These are phyloP conservation scores for Leptinotarsa texana DNA, from an alignment of 1,140 invertebrate species.

Conservation along the genomic window DNA sequence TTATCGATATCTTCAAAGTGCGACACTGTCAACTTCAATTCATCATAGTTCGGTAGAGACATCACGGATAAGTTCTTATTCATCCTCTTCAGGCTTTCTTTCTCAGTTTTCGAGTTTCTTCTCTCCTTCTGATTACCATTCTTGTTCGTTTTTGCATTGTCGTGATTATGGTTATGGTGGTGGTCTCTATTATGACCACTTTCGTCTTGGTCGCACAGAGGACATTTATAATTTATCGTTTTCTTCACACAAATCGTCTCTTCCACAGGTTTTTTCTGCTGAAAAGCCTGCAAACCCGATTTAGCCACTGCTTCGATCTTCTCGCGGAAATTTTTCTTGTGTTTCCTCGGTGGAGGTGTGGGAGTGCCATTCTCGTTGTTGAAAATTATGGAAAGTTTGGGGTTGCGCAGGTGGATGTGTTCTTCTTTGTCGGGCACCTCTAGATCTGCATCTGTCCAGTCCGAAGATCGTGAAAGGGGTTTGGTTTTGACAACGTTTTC, in stretches of 20 bases:
- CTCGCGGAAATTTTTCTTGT: constrained; percentile 41
- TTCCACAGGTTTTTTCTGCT: constrained; percentile 43
- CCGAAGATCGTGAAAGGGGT: constrained; percentile 54
- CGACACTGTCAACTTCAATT: constrained; percentile 53
- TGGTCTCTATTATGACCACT: constrained; percentile 44
- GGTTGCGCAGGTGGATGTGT: constrained; percentile 50
- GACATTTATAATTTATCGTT: constrained; percentile 49
- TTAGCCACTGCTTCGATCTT: constrained; percentile 50
- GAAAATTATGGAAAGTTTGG: constrained; percentile 54
- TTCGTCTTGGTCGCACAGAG: constrained; percentile 43
- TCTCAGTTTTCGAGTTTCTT: constrained; percentile 2
- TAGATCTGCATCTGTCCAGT: constrained; percentile 62
- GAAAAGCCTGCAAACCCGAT: constrained; percentile 48
- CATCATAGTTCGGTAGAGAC: constrained; percentile 61
- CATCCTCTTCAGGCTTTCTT: constrained; percentile 34
- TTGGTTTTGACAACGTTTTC: constrained; percentile 40
- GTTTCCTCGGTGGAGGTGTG: constrained; percentile 50
- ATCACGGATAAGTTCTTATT: constrained; percentile 54
- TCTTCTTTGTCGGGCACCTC: constrained; percentile 56
- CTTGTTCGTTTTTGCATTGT: constrained; percentile 30
- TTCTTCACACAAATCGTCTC: constrained; percentile 51
- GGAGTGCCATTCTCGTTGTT: constrained; percentile 52
- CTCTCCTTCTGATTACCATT: constrained; percentile 29
- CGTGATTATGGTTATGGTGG: constrained; percentile 36
- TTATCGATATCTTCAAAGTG: constrained; percentile 41